Evolutionary conservation across 2,888 invertebrate genomes (phyloP).

Genomic region (Bugulina stolonifera): DNA sequence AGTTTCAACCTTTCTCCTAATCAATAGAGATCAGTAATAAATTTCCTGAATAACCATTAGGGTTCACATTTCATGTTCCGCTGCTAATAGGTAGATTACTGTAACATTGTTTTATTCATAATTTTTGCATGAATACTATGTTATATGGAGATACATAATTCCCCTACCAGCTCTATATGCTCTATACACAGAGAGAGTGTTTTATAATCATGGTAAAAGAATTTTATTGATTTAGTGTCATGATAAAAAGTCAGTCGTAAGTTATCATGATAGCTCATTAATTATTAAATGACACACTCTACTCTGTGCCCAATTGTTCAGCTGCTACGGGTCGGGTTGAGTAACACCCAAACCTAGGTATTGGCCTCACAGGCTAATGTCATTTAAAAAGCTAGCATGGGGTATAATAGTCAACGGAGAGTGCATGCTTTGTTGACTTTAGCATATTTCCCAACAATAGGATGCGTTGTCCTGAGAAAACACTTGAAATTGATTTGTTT

Average conservation of each 20-base stretch:
- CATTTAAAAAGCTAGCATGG: not conserved
- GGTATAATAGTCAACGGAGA: not conserved
- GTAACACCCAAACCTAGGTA: not conserved
- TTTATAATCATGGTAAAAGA: not conserved
- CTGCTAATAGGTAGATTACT: no score
- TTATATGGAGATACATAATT: no score
- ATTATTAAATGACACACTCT: slow-evolving; percentile 4
- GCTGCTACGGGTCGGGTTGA: not conserved
- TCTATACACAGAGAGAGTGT: no score
- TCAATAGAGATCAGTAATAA: no score
- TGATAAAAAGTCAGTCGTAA: slow-evolving; percentile 2
- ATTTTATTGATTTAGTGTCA: slow-evolving; percentile 9
- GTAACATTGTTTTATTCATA: no score
- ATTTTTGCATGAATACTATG: no score
- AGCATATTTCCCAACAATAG: not conserved
- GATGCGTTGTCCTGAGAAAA: not conserved
- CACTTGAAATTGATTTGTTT: not conserved
- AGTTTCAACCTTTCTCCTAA: no score
- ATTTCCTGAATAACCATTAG: no score
- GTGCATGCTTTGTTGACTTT: not conserved
- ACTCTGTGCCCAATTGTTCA: no score
- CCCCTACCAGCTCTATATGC: no score
- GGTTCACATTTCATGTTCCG: no score
- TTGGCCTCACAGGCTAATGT: not conserved
- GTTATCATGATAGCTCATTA: not conserved